Evolutionary conservation across 1,140 invertebrate species (phyloP).

Genomic region (Anastrepha ludens): DNA sequence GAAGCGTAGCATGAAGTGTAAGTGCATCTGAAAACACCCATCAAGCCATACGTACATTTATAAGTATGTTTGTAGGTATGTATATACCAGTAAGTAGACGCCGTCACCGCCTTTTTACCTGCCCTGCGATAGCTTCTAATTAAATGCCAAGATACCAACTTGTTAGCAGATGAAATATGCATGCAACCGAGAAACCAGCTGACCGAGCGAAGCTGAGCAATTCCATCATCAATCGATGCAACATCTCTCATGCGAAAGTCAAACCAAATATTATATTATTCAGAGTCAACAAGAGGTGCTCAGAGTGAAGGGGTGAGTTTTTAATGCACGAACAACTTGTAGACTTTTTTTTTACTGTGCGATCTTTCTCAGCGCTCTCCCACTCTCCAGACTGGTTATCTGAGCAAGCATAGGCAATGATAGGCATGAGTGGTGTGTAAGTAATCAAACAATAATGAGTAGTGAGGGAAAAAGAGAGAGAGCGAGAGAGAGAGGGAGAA

Average conservation of each 20-base stretch:
- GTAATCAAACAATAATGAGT: neutral
- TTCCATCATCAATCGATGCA: neutral
- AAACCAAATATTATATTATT: neutral
- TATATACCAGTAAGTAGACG: neutral
- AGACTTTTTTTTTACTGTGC: too few species aligned
- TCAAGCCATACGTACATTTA: neutral
- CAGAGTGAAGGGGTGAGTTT: neutral
- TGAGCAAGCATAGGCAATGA: neutral
- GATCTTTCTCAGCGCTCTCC: neutral
- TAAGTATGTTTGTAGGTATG: neutral
- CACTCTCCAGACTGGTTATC: neutral
- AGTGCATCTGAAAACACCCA: neutral
- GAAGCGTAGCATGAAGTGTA: neutral
- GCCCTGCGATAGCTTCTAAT: constrained; percentile 40
- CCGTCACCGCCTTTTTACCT: constrained; percentile 48
- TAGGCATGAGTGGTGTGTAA: neutral
- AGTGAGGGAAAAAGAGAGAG: too few species aligned
- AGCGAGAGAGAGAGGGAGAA: too few species aligned
- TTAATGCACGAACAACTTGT: neutral
- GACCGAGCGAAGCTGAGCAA: neutral
- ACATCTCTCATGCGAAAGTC: neutral
- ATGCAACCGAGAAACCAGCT: constrained; percentile 41
- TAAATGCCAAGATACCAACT: constrained; percentile 52
- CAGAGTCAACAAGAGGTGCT: too few species aligned
- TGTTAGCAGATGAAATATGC: constrained; percentile 48